Conservation (phyloP, 2,797 vertebrate genomes). For the Brachyalestes nurse region DNA sequence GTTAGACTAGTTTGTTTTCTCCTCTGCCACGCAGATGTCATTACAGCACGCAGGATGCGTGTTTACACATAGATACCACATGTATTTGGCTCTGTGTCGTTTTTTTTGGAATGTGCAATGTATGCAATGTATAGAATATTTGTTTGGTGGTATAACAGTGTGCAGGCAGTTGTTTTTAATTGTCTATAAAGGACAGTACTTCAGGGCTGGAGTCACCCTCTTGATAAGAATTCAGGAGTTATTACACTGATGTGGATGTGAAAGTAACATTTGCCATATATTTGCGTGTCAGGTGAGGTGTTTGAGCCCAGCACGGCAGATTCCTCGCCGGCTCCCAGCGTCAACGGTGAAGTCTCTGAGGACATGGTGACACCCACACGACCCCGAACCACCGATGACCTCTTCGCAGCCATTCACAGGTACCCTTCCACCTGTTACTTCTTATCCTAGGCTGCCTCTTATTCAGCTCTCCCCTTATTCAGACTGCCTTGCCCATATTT, state of each 20-base stretch:
- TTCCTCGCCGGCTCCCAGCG: conserved; percentile 70
- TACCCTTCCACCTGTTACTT: conserved; percentile 66
- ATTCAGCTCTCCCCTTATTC: neutral
- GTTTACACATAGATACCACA: neutral
- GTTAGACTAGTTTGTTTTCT: conserved; percentile 25
- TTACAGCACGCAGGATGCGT: conserved; percentile 14
- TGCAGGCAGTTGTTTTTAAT: conserved; percentile 30
- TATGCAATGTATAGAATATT: conserved; percentile 13
- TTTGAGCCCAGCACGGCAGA: conserved; percentile 76
- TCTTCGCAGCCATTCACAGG: conserved; percentile 98
- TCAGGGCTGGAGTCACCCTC: neutral
- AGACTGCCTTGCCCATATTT: neutral
- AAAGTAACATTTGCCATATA: conserved; percentile 17
- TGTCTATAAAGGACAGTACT: neutral
- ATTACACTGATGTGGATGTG: conserved; percentile 41
- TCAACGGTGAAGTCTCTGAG: conserved; percentile 70
- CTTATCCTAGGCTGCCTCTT: conserved; percentile 28
- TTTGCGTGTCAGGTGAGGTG: conserved; percentile 78
- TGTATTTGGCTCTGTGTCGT: conserved; percentile 18
- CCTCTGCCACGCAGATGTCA: conserved; percentile 26
- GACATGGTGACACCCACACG: conserved; percentile 86
- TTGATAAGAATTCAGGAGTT: conserved; percentile 2
- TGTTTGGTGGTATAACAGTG: neutral
- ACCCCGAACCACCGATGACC: conserved; percentile 94
- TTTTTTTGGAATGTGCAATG: conserved; percentile 39